Evolutionary conservation across 2,113 vertebrate species (phyloP), one percentile per base, ranked within the genome.

Genomic region (Paramormyrops kingsleyae): DNA sequence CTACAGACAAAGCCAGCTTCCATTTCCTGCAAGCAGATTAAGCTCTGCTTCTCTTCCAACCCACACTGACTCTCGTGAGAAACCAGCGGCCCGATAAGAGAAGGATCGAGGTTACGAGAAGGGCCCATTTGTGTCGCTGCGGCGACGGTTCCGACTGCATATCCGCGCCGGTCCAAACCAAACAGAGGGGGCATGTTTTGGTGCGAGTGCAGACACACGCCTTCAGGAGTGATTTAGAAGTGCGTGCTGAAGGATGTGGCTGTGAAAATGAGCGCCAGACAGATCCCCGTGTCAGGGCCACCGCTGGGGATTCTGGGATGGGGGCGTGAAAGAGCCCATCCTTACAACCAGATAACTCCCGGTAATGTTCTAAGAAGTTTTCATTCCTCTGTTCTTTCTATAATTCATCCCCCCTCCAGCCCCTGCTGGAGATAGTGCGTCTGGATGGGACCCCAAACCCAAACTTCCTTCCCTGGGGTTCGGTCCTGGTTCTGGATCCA

Each of bases 61-160:
- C 88, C 44, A 90, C 47, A 59, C 47, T 66, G 52, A 89, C 13
- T 89, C 88, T 83, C 92, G 83, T 89, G 91, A 89, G 87, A 91
- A 91, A 92, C 91, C 88, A 91, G 70, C 74, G 56, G 88, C 24
- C 74, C 35, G 90, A 91, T 91, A 83, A 89, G 86, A 88, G 42
- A 49, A 89, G 59, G 53, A 83, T 88, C 7, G 35, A 80, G 84
- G 90, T 89, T 46, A 46, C 3, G 46, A 10, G 88, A 31, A 39
- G n/a, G 88, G 74, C 27, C 27, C 49, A 17, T 53, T 31, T 46
- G 24, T 39, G 31, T 59, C 9, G 62, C 46, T 15, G 88, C 59
- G 24, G 89, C 87, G 47, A 52, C 42, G 19, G 46, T 90, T 49
- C 53, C 56, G 84, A 42, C 90, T 80, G 56, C 80, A 8, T 19